Percentiles rank a stretch among this genome's conserved stretches.
These are phyloP conservation scores for Balaenoptera acutorostrata DNA, from an alignment of 2,113 vertebrate species.

Conservation along the genomic window DNA sequence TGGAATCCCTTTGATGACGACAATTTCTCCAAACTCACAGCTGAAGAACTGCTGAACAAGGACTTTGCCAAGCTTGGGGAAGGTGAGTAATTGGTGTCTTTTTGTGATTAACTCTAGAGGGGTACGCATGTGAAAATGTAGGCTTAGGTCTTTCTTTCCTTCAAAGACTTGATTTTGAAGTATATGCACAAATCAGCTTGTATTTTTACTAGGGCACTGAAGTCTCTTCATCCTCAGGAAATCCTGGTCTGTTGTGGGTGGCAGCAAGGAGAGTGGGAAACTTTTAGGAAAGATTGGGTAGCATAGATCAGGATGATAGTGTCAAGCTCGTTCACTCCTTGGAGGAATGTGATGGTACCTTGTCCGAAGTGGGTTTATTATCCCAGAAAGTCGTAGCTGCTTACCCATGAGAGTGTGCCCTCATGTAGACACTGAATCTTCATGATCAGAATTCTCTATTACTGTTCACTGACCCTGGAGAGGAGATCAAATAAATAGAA, in stretches of 20 bases:
- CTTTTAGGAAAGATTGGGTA: neutral
- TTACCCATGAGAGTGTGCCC: neutral
- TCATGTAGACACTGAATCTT: neutral
- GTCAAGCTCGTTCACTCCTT: neutral
- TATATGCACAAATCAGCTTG: neutral
- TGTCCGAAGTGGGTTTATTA: neutral
- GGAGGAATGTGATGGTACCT: neutral
- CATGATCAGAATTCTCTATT: neutral
- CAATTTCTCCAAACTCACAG: constrained; percentile 98
- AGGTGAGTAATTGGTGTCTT: constrained; percentile 79
- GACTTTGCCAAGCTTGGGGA: constrained; percentile 96
- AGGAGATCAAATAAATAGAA: neutral
- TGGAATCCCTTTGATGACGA: constrained; percentile 99
- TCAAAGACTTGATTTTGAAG: neutral
- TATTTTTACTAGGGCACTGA: neutral
- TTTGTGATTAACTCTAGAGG: neutral
- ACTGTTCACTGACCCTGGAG: neutral
- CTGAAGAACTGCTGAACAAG: constrained; percentile 97
- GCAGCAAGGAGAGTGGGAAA: neutral
- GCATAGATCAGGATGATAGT: neutral
- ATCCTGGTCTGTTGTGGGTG: neutral
- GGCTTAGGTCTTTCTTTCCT: neutral
- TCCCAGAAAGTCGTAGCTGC: neutral
- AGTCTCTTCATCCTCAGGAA: neutral
- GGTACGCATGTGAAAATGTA: neutral